Conservation (phyloP, 2,797 vertebrate genomes). For the Liparis tanakae region DNA sequence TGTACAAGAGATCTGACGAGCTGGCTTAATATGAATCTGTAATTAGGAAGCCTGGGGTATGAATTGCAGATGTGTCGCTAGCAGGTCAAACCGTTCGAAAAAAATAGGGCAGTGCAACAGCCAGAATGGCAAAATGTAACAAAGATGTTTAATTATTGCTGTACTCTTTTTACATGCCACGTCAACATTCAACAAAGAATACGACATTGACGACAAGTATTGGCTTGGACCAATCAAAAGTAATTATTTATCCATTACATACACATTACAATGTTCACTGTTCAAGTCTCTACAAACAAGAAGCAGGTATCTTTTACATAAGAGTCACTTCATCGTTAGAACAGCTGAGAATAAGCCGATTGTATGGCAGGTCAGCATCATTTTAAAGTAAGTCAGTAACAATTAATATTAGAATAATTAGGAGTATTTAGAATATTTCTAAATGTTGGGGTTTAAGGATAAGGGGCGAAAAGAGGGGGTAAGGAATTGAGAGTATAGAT, state of each 20-base stretch:
- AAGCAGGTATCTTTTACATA: constrained; percentile 15
- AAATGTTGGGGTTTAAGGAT: neutral
- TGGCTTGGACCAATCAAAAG: constrained; percentile 16
- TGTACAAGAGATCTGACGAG: constrained; percentile 68
- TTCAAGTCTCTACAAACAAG: neutral
- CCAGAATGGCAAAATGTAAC: constrained; percentile 17
- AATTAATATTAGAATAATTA: neutral
- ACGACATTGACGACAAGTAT: neutral
- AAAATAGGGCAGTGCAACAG: constrained; percentile 30
- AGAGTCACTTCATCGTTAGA: constrained; percentile 15
- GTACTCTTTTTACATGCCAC: constrained; percentile 18
- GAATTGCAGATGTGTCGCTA: constrained; percentile 63
- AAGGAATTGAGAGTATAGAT: neutral
- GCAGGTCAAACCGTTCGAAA: constrained; percentile 47
- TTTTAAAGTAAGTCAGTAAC: neutral
- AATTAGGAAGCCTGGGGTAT: constrained; percentile 65
- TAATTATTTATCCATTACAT: constrained; percentile 13
- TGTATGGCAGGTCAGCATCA: neutral
- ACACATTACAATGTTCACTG: constrained; percentile 11
- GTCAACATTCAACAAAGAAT: constrained; percentile 13
- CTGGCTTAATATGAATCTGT: constrained; percentile 62
- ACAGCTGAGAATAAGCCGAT: constrained; percentile 6
- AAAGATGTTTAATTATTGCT: constrained; percentile 13
- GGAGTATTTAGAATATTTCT: neutral
- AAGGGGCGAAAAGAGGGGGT: neutral